These are phyloP conservation scores for Busarellus nigricollis DNA, from an alignment of 2,797 vertebrate species.

Conservation along the genomic window DNA sequence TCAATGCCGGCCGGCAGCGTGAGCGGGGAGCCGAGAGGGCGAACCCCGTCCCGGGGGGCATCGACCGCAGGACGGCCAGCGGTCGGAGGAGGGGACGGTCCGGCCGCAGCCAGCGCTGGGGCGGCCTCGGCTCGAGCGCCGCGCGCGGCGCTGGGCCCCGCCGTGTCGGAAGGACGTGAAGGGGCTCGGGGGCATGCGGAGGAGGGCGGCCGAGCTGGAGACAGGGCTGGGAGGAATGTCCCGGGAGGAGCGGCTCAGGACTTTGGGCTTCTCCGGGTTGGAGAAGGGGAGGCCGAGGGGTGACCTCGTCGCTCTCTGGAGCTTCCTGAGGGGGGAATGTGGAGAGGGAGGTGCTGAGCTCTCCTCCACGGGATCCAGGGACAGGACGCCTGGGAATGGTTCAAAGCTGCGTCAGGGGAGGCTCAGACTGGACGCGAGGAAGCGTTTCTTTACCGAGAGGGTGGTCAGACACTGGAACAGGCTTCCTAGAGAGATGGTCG, in stretches of 20 bases:
- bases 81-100: neutral
- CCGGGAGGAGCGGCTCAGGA: neutral
- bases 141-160: no score
- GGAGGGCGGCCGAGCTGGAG: neutral
- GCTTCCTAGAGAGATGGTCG: no score
- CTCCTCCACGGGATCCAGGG: neutral
- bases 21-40: neutral
- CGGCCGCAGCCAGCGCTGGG: neutral
- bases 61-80: neutral
- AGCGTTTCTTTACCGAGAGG: no score
- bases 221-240: neutral
- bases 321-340: neutral
- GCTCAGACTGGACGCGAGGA: no score
- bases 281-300: neutral
- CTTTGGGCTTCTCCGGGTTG: neutral
- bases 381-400: neutral
- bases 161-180: neutral
- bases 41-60: neutral
- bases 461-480: no score
- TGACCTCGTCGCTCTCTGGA: neutral
- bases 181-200: neutral
- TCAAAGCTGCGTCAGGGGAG: neutral
- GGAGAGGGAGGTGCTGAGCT: neutral
- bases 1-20: neutral
- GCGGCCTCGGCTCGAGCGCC: no score